phyloP scores from a whole-genome alignment of 1,140 invertebrate genomes.

The Dendroctonus ponderosae region DNA sequence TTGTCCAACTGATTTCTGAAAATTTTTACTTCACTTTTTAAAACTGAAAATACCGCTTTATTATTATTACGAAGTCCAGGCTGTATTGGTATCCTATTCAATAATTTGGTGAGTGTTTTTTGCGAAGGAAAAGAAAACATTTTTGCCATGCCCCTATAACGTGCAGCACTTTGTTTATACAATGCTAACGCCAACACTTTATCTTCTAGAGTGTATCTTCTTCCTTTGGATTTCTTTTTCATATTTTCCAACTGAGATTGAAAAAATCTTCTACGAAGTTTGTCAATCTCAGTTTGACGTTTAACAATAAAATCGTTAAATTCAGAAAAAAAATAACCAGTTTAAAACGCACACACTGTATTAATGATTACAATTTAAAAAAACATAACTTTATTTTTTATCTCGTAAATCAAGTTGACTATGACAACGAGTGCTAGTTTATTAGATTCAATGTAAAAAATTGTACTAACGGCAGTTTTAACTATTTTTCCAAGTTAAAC shows the following conservation, averaged over 20 bases:
- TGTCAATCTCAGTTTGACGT: too few relatives aligned
- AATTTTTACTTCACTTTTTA: constrained; percentile 23
- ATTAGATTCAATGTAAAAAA: too few relatives aligned
- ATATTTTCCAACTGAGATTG: constrained; percentile 22
- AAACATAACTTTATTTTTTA: too few relatives aligned
- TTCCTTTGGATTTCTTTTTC: constrained; percentile 21
- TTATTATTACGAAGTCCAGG: constrained; percentile 23
- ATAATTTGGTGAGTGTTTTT: constrained; percentile 22
- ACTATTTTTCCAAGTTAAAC: too few relatives aligned
- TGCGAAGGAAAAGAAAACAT: constrained; percentile 26
- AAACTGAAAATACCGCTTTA: constrained; percentile 24
- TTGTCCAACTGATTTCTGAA: constrained; percentile 26
- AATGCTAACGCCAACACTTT: constrained; percentile 26
- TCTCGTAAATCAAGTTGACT: too few relatives aligned
- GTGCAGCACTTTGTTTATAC: constrained; percentile 31
- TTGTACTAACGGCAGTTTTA: too few relatives aligned
- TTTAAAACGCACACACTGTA: too few relatives aligned
- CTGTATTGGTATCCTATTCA: constrained; percentile 21
- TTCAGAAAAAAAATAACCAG: too few relatives aligned
- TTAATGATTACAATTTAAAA: too few relatives aligned
- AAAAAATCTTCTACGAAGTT: constrained; percentile 31
- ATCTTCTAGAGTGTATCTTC: constrained; percentile 29
- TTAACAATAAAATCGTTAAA: too few relatives aligned
- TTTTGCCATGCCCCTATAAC: constrained; percentile 29
- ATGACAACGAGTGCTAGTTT: too few relatives aligned